Base-by-base conservation (phyloP, 2,113 vertebrate species). In the Apistogramma diplotaenia region DNA sequence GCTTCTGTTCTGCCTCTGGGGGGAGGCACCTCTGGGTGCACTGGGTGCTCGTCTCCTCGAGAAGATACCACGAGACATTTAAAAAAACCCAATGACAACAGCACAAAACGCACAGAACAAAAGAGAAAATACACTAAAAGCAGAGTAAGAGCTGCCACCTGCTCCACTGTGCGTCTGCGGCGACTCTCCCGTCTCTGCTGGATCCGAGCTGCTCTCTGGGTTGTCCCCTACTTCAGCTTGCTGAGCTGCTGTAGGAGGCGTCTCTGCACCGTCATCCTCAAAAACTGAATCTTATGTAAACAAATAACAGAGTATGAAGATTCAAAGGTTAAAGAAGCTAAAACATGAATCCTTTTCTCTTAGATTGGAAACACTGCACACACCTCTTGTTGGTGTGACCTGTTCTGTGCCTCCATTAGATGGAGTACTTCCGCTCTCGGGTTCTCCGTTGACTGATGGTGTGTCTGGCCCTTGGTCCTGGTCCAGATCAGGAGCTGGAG, bases 1-100 rank as follows among this genome's bases (percentile, higher is more conserved):
- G 87, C 93, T 75, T 96, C 97, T 18, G 79, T 87, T 57, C 88
- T 78, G 83, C 90, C 93, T 67, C 83, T 87, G 76, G 89, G 91
- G 57, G 89, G 94, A 35, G 78, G 70, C 23, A 82, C 79, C 46
- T 92, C 89, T 0, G 49, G 79, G 40, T 79, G 89, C 13, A 84
- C 73, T 33, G 85, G 88, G 4, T 57, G 87, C 6, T 93, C 89
- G 2, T 49, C 78, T 65, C 60, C 91, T 93, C 81, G 9, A 83
- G 15, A 51, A 55, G 13, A 72, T 12, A 49, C 4, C 57, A 62
- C 19, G 71, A 15, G 35, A 62, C 2, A 40, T 56, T 46, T 83
- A 40, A 19, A 51, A 16, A 3, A 53, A 25, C 40, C 15, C 3
- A 5, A 43, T 19, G 3, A 67, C 43, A 51, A 13, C 43, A n/a